phyloP scores from a whole-genome alignment of 2,113 vertebrate genomes.

The Psophia crepitans region DNA sequence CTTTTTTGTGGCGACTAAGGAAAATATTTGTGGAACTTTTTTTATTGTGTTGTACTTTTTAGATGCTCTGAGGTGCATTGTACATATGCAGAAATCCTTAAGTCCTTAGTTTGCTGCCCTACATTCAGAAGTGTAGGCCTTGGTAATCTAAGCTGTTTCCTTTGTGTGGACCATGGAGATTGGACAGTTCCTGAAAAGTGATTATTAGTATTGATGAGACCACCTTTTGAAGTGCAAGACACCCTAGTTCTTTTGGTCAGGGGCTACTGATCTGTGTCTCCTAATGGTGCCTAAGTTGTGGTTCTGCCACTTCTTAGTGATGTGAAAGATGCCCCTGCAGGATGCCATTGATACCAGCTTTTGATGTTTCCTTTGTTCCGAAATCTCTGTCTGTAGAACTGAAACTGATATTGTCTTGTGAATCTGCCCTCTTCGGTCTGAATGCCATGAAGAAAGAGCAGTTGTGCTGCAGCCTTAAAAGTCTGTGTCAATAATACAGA shows the following conservation, averaged over 20 bases:
- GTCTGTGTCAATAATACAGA: background rate
- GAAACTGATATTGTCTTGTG: background rate
- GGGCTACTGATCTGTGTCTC: background rate
- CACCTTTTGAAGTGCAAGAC: background rate
- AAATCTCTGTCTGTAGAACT: background rate
- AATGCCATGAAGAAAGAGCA: background rate
- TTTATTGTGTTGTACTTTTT: background rate
- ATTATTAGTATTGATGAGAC: background rate
- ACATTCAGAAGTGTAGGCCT: accelerated
- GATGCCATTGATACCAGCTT: background rate
- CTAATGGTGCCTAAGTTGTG: background rate
- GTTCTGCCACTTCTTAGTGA: background rate
- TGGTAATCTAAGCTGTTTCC: background rate
- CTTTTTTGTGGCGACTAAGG: background rate
- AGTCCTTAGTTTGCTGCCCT: background rate
- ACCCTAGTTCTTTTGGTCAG: background rate
- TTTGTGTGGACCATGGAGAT: background rate
- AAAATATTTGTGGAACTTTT: background rate
- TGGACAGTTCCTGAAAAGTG: background rate
- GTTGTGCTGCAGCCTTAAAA: background rate
- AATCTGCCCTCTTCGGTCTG: background rate
- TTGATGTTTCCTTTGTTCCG: background rate
- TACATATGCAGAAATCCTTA: background rate
- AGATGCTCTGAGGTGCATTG: background rate
- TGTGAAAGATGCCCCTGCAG: background rate